Base-by-base conservation (phyloP, 2,113 vertebrate species). In the Cairina moschata region DNA sequence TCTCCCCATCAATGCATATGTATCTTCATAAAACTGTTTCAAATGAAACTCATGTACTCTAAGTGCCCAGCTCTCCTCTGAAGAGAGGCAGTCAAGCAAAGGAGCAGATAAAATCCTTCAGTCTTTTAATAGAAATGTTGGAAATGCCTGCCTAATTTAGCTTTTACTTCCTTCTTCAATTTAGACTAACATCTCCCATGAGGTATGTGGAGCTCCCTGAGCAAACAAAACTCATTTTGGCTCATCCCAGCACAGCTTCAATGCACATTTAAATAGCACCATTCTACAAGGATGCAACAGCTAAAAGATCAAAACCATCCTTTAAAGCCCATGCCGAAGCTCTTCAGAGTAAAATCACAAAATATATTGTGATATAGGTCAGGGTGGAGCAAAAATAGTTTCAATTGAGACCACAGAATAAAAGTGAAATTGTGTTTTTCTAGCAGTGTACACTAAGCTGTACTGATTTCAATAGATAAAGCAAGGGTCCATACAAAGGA, bases 81-180 rank as follows among this genome's bases (percentile, higher is more conserved):
- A 78, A 84, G 52, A 66, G 25, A 87, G 32, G 50, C 62, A 85
- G 74, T 31, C 71, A 90, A 87, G 74, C 34, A 79, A 50, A 91
- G 80, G 60, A 87, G 91, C 78, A 80, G 71, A 91, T 83, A 95
- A 95, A 94, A 92, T 83, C 55, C 32, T 92, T 84, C 87, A 90
- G 29, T 23, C 87, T 96, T 95, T 87, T 91, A 89, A 92, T 80
- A 95, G 89, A 75, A 66, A 94, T 50, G 84, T 84, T 93, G 74
- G 67, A 95, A 95, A 95, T 90, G 87, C 71, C 85, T 96, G 92
- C 88, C 59, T 58, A 72, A 87, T 92, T 97, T 97, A 97, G 94
- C 66, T 92, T 84, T 91, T 73, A 91, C 74, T 96, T 96, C 91
- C 93, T 93, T 86, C 88, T 95, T 77, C 86, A 91, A 83, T 79